Evolutionary conservation across 2,113 vertebrate species (phyloP).

Genomic region (Seriola quinqueradiata): DNA sequence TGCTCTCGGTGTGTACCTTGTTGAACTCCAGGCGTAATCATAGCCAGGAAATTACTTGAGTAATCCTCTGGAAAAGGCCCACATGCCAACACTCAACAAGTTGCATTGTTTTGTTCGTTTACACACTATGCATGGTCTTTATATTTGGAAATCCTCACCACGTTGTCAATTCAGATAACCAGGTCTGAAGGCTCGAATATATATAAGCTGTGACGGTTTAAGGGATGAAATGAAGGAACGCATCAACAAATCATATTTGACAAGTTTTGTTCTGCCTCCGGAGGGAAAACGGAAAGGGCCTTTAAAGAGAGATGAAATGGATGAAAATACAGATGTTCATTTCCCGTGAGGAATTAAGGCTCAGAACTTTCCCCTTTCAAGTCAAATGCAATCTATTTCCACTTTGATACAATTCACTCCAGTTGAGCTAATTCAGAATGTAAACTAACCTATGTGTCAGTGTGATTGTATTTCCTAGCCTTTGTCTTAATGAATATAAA

Average conservation of each 20-base stretch:
- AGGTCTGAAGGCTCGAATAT: constrained; percentile 24
- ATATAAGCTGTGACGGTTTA: constrained; percentile 28
- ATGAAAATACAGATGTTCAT: constrained; percentile 63
- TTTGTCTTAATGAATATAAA: constrained; percentile 35
- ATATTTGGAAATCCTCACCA: constrained; percentile 35
- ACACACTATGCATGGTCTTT: constrained; percentile 9
- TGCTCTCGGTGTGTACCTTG: not conserved
- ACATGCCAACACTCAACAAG: constrained; percentile 27
- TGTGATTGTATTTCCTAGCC: constrained; percentile 2
- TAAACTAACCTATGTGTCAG: constrained; percentile 46
- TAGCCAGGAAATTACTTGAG: constrained; percentile 33
- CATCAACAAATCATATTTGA: constrained; percentile 69
- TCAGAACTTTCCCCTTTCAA: constrained; percentile 64
- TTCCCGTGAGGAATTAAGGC: constrained; percentile 55
- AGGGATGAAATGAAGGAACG: constrained; percentile 47
- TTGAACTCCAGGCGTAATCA: constrained; percentile 29
- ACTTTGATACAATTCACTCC: constrained; percentile 57
- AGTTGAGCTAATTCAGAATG: constrained; percentile 24
- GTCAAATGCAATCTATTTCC: constrained; percentile 64
- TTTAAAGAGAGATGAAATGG: constrained; percentile 58
- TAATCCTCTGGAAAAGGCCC: not conserved
- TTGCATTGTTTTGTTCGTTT: not conserved
- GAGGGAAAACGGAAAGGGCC: constrained; percentile 43
- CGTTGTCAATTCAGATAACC: constrained; percentile 49
- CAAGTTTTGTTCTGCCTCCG: constrained; percentile 63